phyloP scores from a whole-genome alignment of 2,888 invertebrate genomes.

The Amiota mariae region DNA sequence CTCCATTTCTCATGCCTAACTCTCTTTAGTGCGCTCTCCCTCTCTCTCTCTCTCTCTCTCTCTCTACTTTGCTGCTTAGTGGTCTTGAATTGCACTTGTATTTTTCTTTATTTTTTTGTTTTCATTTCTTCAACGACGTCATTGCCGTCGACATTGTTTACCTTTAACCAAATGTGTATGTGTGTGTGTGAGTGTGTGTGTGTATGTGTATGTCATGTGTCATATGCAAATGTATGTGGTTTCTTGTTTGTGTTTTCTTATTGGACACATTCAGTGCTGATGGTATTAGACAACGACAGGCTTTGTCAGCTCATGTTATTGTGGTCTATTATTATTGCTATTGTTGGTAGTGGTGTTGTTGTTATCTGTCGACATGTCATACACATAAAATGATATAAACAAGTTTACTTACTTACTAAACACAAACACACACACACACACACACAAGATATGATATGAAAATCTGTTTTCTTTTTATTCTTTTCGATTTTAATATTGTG shows the following conservation, averaged over 20 bases:
- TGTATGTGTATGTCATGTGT: not conserved
- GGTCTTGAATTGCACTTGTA: slow-evolving; percentile 58
- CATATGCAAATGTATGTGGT: not conserved
- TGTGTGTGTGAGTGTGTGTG: slow-evolving; percentile 32
- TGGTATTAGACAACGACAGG: slow-evolving; percentile 39
- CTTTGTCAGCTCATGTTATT: slow-evolving; percentile 31
- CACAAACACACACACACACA: no score
- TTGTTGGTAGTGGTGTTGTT: slow-evolving; percentile 41
- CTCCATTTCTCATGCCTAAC: not conserved
- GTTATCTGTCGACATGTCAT: no score
- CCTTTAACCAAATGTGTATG: slow-evolving; percentile 56
- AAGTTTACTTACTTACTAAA: slow-evolving; percentile 22
- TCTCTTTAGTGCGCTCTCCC: not conserved
- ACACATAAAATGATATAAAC: slow-evolving; percentile 54
- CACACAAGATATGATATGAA: no score
- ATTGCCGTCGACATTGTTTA: slow-evolving; percentile 41
- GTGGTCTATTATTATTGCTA: slow-evolving; percentile 22
- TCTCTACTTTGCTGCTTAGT: slow-evolving; percentile 31
- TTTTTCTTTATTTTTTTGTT: slow-evolving; percentile 11
- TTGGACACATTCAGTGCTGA: slow-evolving; percentile 1
- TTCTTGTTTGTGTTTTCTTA: not conserved
- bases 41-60: not conserved
- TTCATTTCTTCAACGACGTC: no score
- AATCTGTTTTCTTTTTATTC: no score
- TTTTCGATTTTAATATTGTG: no score